Percentiles rank a stretch among this genome's conserved stretches.
Evolutionary conservation across 2,113 vertebrate species (phyloP).

Genomic region (Cyphomyrus discorhynchus): DNA sequence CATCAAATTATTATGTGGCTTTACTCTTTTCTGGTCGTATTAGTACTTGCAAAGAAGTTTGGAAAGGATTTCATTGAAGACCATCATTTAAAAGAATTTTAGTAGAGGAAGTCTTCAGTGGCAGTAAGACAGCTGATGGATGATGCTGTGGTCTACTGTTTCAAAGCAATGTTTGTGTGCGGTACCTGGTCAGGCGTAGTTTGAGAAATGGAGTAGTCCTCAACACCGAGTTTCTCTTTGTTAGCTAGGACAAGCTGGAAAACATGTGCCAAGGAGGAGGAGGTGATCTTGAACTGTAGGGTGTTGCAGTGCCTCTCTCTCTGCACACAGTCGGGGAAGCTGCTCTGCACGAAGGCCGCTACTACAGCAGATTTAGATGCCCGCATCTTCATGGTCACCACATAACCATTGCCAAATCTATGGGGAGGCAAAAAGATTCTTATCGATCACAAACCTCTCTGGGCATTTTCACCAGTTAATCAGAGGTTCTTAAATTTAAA

Average conservation of each 20-base stretch:
- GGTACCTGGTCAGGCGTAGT: constrained; percentile 87
- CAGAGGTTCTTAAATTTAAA: too few species aligned
- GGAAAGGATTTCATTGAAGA: too few species aligned
- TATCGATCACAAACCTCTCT: neutral
- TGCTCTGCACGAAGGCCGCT: constrained; percentile 77
- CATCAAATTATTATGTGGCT: too few species aligned
- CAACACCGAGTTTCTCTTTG: constrained; percentile 82
- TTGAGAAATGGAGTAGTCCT: constrained; percentile 93
- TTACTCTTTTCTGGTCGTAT: too few species aligned
- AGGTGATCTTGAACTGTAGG: constrained; percentile 83
- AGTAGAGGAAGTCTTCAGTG: neutral
- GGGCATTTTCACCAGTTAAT: too few species aligned
- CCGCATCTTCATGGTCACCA: constrained; percentile 90
- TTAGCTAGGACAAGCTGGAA: constrained; percentile 87
- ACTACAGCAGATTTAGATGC: constrained; percentile 63
- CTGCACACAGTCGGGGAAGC: constrained; percentile 81
- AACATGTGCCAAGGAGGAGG: constrained; percentile 83
- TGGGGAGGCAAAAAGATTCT: too few species aligned
- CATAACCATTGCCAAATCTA: constrained; percentile 93
- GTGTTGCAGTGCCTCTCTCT: constrained; percentile 89
- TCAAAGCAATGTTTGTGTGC: too few species aligned
- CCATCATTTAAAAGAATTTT: too few species aligned
- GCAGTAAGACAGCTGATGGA: neutral
- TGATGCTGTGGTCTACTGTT: too few species aligned
- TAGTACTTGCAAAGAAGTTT: too few species aligned